Evolutionary conservation across 2,888 invertebrate species (phyloP).

Genomic region (Caenorhabditis sulstoni): DNA sequence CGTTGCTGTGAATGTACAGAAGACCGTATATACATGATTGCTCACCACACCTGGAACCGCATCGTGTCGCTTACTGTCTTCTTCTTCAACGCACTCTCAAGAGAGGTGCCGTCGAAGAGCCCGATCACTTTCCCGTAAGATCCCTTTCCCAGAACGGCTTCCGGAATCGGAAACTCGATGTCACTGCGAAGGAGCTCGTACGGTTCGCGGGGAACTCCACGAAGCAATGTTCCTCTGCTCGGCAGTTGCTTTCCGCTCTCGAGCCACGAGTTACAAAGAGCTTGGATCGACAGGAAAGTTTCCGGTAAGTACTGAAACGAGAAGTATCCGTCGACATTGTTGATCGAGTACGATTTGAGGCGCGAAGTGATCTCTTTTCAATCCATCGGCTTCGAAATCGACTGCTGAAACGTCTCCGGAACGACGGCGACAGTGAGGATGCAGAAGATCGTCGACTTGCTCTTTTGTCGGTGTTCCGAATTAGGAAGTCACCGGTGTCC

Average conservation of each 20-base stretch:
- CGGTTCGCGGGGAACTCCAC: slow-evolving; percentile 3
- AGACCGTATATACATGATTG: slow-evolving; percentile 40
- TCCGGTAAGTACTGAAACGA: slow-evolving; percentile 6
- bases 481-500: slow-evolving; percentile 18
- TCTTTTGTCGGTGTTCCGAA: slow-evolving; percentile 6
- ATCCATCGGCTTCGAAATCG: no score
- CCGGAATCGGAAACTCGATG: slow-evolving; percentile 14
- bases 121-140: slow-evolving; percentile 52
- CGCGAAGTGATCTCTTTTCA: slow-evolving; percentile 3
- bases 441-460: neutral
- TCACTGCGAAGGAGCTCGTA: slow-evolving; percentile 25
- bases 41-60: slow-evolving; percentile 29
- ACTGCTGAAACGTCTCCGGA: neutral
- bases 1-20: slow-evolving; percentile 23
- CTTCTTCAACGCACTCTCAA: slow-evolving; percentile 4
- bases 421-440: slow-evolving; percentile 12
- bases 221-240: neutral
- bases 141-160: slow-evolving; percentile 30
- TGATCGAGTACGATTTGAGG: slow-evolving; percentile 28
- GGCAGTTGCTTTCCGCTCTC: neutral
- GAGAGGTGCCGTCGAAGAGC: slow-evolving; percentile 32
- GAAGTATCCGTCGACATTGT: neutral
- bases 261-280: slow-evolving; percentile 5
- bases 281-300: slow-evolving; percentile 15
- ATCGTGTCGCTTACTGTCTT: slow-evolving; percentile 11